phyloP scores from a whole-genome alignment of 2,113 vertebrate genomes.

The Cavia aperea region DNA sequence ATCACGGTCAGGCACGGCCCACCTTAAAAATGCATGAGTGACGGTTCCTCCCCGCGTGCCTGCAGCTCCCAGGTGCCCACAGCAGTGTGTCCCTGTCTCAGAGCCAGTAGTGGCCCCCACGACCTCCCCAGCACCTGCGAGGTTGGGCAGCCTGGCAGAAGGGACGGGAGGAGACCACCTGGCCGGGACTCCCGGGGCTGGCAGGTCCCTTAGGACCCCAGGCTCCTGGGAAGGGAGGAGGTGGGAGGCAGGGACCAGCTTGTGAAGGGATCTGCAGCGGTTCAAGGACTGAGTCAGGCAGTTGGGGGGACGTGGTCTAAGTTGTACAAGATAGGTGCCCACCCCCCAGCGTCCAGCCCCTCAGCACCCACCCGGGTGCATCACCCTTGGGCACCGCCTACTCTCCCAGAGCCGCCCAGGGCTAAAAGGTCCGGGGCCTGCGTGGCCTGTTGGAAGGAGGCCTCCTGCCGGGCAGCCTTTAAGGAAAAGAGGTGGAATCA shows the following conservation, averaged over 20 bases:
- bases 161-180: background rate
- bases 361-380: background rate
- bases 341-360: background rate
- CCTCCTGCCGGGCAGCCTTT: constrained; percentile 50
- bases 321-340: background rate
- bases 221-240: fast-evolving
- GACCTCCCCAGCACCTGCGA: background rate
- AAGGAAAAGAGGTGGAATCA: constrained; percentile 61
- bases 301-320: background rate
- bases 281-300: background rate
- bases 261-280: background rate
- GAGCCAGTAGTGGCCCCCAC: background rate
- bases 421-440: background rate
- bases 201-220: too few relatives aligned
- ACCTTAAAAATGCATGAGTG: background rate
- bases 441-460: background rate
- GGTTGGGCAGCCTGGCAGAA: too few relatives aligned
- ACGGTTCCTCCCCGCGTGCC: background rate
- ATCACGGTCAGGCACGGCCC: fast-evolving
- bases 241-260: background rate
- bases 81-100: background rate
- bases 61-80: background rate
- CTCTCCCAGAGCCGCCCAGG: too few relatives aligned
- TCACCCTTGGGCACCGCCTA: background rate
- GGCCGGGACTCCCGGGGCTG: background rate